These are phyloP conservation scores for Epizoanthus fatuus DNA, from an alignment of 92 coral and sea anemone genomes.

Conservation along the genomic window DNA sequence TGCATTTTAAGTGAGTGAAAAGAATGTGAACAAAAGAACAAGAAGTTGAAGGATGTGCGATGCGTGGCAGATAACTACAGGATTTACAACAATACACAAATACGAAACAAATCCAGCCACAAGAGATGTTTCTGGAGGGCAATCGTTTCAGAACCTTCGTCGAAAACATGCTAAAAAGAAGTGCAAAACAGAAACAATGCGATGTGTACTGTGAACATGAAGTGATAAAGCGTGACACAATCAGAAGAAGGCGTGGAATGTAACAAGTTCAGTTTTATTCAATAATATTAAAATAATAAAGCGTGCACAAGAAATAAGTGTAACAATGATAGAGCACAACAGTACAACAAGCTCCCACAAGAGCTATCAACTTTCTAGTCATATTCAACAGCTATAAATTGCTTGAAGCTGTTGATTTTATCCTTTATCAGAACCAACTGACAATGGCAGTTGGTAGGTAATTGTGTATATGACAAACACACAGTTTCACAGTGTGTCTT, in stretches of 20 bases:
- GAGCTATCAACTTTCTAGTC: slow-evolving; percentile 8
- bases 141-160: background rate
- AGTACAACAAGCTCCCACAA: slow-evolving; percentile 9
- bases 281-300: background rate
- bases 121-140: background rate
- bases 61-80: background rate
- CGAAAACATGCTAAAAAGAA: background rate
- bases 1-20: background rate
- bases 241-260: background rate
- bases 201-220: background rate
- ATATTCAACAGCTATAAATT: background rate
- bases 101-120: background rate
- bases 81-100: too few species aligned
- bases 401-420: background rate
- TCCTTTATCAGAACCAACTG: background rate
- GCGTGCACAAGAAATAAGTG: background rate
- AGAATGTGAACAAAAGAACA: background rate
- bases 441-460: background rate
- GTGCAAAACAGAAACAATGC: background rate
- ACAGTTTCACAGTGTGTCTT: too few species aligned
- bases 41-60: background rate
- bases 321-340: background rate
- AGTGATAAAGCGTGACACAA: background rate
- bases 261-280: background rate
- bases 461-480: too few species aligned